Percentiles rank a stretch among this genome's conserved stretches.
phyloP scores from a whole-genome alignment of 2,888 invertebrate genomes.

The Saturnia japonica region DNA sequence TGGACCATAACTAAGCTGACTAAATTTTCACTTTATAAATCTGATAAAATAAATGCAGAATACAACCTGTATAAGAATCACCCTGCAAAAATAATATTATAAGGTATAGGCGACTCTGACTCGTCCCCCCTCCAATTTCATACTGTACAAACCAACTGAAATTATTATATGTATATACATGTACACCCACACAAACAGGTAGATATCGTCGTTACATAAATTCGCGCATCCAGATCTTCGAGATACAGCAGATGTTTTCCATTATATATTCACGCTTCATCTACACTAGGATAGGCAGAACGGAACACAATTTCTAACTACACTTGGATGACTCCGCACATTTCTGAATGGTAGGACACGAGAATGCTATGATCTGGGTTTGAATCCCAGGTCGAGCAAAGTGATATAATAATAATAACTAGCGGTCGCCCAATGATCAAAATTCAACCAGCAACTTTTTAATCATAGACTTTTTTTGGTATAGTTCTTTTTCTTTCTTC shows the following conservation, averaged over 20 bases:
- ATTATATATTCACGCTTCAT: background rate
- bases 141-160: slow-evolving; percentile 8
- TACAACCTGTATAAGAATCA: background rate
- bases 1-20: no score
- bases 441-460: no score
- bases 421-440: no score
- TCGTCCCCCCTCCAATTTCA: background rate
- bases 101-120: background rate
- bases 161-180: slow-evolving; percentile 3
- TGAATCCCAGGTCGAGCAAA: no score
- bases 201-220: background rate
- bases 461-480: no score
- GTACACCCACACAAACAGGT: background rate
- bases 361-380: no score
- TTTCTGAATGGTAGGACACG: no score
- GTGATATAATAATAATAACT: no score
- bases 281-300: background rate
- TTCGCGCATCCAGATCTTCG: slow-evolving; percentile 1
- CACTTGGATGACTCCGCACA: no score
- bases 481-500: no score
- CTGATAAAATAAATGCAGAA: background rate
- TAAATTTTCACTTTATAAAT: no score
- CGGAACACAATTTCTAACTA: background rate
- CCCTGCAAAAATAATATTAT: background rate
- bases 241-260: background rate